Evolutionary conservation across 2,888 invertebrate genomes (phyloP).

Genomic region (Phragmatobia fuliginosa): DNA sequence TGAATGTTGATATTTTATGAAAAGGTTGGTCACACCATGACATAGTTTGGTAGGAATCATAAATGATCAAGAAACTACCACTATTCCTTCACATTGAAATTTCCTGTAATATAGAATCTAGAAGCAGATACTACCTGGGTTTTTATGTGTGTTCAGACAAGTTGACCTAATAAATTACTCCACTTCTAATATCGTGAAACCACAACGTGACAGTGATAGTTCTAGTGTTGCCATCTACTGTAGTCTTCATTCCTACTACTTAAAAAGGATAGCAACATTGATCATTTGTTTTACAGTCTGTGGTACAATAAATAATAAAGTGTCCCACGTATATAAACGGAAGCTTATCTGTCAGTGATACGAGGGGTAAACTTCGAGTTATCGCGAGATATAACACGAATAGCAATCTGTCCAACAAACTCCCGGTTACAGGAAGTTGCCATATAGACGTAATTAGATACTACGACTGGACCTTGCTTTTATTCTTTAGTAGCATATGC

Average conservation of each 20-base stretch:
- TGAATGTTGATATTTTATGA: no score
- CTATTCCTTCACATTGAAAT: no score
- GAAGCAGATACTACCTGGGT: neutral
- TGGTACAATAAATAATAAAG: neutral
- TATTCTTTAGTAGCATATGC: neutral
- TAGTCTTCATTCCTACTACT: neutral
- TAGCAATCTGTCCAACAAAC: neutral
- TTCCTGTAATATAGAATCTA: neutral
- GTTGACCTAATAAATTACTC: neutral
- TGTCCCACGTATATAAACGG: neutral
- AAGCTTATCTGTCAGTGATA: slow-evolving; percentile 1
- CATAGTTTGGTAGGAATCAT: no score
- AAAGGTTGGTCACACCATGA: no score
- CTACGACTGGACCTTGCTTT: neutral
- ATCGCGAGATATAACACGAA: neutral
- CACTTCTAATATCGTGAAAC: neutral
- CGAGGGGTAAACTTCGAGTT: neutral
- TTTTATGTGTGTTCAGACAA: neutral
- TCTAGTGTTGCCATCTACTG: neutral
- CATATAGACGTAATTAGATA: neutral
- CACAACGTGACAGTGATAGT: neutral
- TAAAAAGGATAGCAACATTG: neutral
- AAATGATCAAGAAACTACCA: no score
- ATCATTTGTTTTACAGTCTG: slow-evolving; percentile 10
- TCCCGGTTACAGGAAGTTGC: neutral